Percentiles rank a stretch among this genome's conserved stretches.
These are phyloP conservation scores for Cristatella mucedo DNA, from an alignment of 2,888 invertebrate species.

Conservation along the genomic window DNA sequence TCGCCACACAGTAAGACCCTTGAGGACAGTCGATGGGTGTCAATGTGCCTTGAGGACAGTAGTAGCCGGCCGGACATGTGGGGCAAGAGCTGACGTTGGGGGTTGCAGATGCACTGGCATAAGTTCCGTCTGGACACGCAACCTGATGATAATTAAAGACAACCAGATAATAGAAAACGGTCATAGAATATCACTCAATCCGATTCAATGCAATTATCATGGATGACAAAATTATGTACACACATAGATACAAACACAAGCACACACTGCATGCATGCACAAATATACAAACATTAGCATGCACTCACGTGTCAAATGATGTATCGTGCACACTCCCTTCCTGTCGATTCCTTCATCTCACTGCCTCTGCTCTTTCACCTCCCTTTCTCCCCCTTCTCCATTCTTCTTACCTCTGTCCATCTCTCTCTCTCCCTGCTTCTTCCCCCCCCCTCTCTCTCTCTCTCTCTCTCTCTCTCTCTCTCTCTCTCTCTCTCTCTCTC, in stretches of 20 bases:
- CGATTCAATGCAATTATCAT: background rate
- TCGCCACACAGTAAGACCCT: conserved; percentile 27
- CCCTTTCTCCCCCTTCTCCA: too few species aligned
- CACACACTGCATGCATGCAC: background rate
- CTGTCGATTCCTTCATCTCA: too few species aligned
- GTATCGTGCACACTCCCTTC: too few species aligned
- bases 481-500: too few species aligned
- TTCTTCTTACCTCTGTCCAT: too few species aligned
- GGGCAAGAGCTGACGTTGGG: conserved; percentile 21
- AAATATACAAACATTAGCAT: too few species aligned
- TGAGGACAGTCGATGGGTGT: conserved; percentile 20
- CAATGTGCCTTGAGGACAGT: conserved; percentile 24
- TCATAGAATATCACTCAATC: too few species aligned
- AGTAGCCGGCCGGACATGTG: conserved; percentile 25
- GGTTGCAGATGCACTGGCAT: conserved; percentile 21
- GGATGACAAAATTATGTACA: background rate
- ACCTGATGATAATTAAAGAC: conserved; percentile 14
- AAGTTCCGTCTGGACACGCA: conserved; percentile 31
- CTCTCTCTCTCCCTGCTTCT: too few species aligned
- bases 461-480: too few species aligned
- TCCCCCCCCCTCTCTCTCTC: too few species aligned
- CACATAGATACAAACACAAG: background rate
- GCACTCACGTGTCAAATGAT: too few species aligned
- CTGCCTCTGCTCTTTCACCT: too few species aligned
- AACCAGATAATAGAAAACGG: background rate